phyloP scores from a whole-genome alignment of 2,797 vertebrate species.

The Protosalanx chinensis region DNA sequence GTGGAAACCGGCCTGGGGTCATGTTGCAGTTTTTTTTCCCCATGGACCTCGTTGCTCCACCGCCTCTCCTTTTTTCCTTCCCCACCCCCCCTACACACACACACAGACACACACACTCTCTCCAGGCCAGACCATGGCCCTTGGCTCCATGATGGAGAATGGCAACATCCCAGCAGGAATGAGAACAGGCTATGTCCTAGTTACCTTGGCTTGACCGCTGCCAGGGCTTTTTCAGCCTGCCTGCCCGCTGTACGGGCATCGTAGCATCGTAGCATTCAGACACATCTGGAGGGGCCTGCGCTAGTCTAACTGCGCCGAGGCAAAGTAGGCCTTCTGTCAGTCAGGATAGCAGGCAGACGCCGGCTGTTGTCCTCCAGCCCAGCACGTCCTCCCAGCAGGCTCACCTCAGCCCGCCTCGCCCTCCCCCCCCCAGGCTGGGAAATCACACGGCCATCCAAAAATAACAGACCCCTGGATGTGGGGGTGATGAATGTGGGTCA shows the following conservation, averaged over 20 bases:
- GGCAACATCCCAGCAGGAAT: constrained; percentile 25
- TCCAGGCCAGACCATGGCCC: background rate
- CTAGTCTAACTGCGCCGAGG: too few species aligned
- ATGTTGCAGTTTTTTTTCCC: constrained; percentile 7
- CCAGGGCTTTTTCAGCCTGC: background rate
- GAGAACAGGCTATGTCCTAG: constrained; percentile 25
- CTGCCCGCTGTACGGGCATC: constrained; percentile 22
- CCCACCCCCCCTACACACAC: background rate
- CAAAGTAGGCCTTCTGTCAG: too few species aligned
- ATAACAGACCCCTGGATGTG: constrained; percentile 28
- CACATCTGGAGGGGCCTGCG: background rate
- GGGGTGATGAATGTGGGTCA: constrained; percentile 34
- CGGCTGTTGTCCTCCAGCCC: too few species aligned
- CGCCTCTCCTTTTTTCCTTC: background rate
- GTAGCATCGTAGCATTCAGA: constrained; percentile 60
- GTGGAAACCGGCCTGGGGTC: constrained; percentile 2
- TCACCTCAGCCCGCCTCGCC: constrained; percentile 15
- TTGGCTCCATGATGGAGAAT: constrained; percentile 20
- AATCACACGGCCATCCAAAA: constrained; percentile 30
- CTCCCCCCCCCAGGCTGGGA: too few species aligned
- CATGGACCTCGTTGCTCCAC: background rate
- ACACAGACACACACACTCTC: background rate
- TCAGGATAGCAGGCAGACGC: too few species aligned
- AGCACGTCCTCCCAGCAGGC: constrained; percentile 16
- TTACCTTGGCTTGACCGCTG: constrained; percentile 33